Percentiles rank a stretch among this genome's conserved stretches.
Conservation (phyloP, 2,113 vertebrate species). For the Eulacestoma nigropectus region DNA sequence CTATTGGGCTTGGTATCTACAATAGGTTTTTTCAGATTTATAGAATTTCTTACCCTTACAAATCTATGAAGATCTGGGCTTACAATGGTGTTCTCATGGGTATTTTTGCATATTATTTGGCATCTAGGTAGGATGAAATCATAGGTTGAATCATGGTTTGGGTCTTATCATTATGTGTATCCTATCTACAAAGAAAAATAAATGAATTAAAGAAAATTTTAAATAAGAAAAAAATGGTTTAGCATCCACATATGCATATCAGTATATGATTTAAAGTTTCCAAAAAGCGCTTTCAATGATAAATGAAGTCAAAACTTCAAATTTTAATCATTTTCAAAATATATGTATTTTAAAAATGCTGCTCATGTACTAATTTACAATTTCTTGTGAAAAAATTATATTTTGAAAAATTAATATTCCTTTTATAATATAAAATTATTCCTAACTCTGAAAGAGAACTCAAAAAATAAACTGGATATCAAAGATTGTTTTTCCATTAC, state of each 20-base stretch:
- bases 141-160: neutral
- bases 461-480: neutral
- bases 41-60: neutral
- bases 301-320: neutral
- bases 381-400: neutral
- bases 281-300: neutral
- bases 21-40: neutral
- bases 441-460: neutral
- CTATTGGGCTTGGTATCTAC: neutral
- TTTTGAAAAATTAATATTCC: neutral
- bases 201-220: neutral
- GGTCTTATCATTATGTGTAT: neutral
- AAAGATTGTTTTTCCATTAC: neutral
- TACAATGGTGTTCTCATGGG: neutral
- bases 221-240: neutral
- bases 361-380: neutral
- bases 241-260: rapidly evolving
- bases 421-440: neutral
- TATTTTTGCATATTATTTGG: neutral
- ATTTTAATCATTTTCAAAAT: neutral
- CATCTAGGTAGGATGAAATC: neutral
- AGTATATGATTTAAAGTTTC: neutral
- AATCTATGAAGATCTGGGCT: neutral
- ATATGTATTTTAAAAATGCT: neutral
- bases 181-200: neutral